Base-by-base conservation (phyloP, 1,140 invertebrate species). In the Zaprionus taronus region DNA sequence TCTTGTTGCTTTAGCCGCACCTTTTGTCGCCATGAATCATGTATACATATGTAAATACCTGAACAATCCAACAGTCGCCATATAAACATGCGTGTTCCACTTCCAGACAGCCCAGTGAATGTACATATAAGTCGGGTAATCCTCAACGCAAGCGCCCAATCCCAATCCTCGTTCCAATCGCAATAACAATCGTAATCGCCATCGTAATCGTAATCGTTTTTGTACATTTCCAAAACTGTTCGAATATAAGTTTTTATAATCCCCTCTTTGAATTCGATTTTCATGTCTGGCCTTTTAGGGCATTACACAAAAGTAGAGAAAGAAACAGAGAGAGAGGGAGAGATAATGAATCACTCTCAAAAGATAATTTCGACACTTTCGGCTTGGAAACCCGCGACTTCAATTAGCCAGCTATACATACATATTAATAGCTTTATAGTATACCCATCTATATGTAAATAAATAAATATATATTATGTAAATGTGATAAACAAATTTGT, bases 21-120 rank as follows among this genome's bases (percentile, higher is more conserved):
- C 84, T 80, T 81, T 76, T 81, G 84, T 75, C 67, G 55, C 41
- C 83, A 89, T 87, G 83, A 87, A 87, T 87, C 84, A 87, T 89
- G 78, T 80, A 85, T 85, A 73, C 71, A 72, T 79, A 85, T 72
- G 67, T 79, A 81, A 75, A 79, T 70, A 70, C 53, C 26, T 31
- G 53, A 26, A 66, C 44, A 60, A 61, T 63, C 34, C 55, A 63
- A 63, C 79, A 47, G 49, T 41, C 47, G 47, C 31, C 58, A 58
- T 69, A 83, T 83, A 87, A 71, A 75, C 83, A 83, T 75, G 78
- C 67, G 63, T 89, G 84, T 87, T 87, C 80, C 83, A 87, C 73
- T 87, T 87, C 66, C 41, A 44, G 70, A 77, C 49, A 62, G 9
- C 69, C 74, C 64, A 38, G 63, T 65, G 34, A 56, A 73, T 34